A percentile compares a stretch with the other conserved stretches of the same genome.
phyloP scores from a whole-genome alignment of 2,113 vertebrate species.

The Vidua chalybeata region DNA sequence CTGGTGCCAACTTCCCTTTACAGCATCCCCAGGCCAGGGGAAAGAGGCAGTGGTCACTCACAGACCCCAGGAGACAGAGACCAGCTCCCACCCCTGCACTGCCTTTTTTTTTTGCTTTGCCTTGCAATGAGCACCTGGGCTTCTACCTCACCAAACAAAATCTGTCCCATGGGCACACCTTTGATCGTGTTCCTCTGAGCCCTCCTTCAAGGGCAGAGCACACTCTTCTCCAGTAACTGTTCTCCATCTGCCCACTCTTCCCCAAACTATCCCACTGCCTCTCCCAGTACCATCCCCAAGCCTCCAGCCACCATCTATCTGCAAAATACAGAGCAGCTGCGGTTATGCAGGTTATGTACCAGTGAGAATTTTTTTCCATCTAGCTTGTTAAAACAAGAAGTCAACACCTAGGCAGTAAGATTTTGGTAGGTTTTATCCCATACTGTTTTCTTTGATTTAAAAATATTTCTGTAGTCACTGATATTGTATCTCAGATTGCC shows the following conservation, averaged over 20 bases:
- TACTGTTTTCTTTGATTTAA: not conserved
- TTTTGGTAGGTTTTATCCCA: not conserved
- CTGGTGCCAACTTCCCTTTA: not conserved
- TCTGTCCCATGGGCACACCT: not conserved
- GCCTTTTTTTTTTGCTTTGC: not conserved
- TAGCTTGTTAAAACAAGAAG: not conserved
- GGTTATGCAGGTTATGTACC: not conserved
- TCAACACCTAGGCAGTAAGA: not conserved
- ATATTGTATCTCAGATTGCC: not conserved
- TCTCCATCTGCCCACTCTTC: not conserved
- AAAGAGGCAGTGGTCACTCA: fast-evolving
- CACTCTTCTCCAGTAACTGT: not conserved
- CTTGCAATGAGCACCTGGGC: not conserved
- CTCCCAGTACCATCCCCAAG: not conserved
- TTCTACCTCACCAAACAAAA: not conserved
- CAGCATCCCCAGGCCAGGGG: not conserved
- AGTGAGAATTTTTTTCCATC: not conserved
- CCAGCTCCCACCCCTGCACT: not conserved
- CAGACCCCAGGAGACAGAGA: not conserved
- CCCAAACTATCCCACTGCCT: not conserved
- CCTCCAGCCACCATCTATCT: not conserved
- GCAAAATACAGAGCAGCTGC: not conserved
- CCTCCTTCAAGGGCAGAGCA: not conserved
- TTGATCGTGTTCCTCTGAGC: not conserved
- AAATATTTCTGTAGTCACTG: not conserved